Percentiles rank a stretch among this genome's conserved stretches.
Evolutionary conservation across 2,888 invertebrate genomes (phyloP).

Genomic region (Eristalis pertinax): DNA sequence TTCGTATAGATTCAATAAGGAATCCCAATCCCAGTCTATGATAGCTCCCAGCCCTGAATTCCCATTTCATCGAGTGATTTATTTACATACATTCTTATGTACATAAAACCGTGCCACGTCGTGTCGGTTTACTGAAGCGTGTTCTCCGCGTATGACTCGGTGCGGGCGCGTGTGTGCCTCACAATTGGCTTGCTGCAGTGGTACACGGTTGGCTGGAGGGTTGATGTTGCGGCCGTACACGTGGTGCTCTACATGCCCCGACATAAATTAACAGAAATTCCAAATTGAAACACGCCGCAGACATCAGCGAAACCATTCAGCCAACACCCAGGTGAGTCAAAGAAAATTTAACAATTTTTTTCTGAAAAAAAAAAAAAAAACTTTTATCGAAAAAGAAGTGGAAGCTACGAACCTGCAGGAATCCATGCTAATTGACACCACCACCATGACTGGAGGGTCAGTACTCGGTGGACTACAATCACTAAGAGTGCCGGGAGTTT

Average conservation of each 20-base stretch:
- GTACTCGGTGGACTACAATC: neutral
- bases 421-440: conserved; percentile 1
- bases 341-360: neutral
- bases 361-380: neutral
- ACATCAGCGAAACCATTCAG: neutral
- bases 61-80: conserved; percentile 44
- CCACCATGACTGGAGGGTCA: neutral
- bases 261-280: conserved; percentile 36
- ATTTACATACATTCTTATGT: conserved; percentile 12
- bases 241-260: conserved; percentile 22
- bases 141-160: conserved; percentile 1
- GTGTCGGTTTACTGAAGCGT: conserved; percentile 38
- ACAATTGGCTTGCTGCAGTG: conserved; percentile 23
- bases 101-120: conserved; percentile 3
- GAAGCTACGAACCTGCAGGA: neutral
- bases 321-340: neutral
- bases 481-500: neutral
- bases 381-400: neutral
- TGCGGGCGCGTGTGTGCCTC: conserved; percentile 16
- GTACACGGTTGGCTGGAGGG: neutral
- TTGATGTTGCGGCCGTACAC: conserved; percentile 8
- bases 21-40: conserved; percentile 12
- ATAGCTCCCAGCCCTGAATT: neutral
- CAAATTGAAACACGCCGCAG: conserved; percentile 19
- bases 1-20: conserved; percentile 50